Conservation (phyloP, 2,797 vertebrate species). For the Eremophila alpestris region DNA sequence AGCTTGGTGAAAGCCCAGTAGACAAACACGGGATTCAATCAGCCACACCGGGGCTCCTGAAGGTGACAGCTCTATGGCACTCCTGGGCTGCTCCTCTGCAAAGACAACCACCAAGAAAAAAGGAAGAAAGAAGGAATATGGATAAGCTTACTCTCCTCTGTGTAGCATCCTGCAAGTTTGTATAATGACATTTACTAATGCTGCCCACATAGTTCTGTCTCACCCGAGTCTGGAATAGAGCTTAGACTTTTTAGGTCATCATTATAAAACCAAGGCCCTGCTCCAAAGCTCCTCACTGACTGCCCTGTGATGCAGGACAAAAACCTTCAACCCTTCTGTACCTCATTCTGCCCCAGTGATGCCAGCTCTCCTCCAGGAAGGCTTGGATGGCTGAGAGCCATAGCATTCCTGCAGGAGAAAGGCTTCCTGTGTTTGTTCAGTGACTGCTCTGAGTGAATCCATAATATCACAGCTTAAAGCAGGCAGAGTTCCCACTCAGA, state of each 20-base stretch:
- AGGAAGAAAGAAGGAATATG: not conserved
- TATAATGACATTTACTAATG: conserved; percentile 12
- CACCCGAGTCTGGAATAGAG: not conserved
- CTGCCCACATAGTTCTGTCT: conserved; percentile 13
- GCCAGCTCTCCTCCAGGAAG: not conserved
- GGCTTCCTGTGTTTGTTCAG: not conserved
- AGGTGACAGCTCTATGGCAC: not conserved
- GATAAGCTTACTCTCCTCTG: not conserved
- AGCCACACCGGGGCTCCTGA: not conserved
- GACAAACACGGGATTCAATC: not conserved
- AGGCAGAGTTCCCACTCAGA: not conserved
- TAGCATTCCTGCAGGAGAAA: not conserved
- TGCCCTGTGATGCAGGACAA: not conserved
- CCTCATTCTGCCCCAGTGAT: not conserved
- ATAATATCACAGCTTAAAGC: not conserved
- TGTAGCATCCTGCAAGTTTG: not conserved
- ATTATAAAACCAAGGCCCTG: not conserved
- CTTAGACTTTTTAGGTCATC: not conserved
- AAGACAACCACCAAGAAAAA: not conserved
- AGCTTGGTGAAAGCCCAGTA: not conserved
- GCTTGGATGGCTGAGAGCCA: not conserved
- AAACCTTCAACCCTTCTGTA: not conserved
- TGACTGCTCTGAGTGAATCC: not conserved
- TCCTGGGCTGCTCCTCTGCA: not conserved
- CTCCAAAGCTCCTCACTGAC: not conserved